Evolutionary conservation across 2,888 invertebrate genomes (phyloP).

Genomic region (Helobdella robusta): DNA sequence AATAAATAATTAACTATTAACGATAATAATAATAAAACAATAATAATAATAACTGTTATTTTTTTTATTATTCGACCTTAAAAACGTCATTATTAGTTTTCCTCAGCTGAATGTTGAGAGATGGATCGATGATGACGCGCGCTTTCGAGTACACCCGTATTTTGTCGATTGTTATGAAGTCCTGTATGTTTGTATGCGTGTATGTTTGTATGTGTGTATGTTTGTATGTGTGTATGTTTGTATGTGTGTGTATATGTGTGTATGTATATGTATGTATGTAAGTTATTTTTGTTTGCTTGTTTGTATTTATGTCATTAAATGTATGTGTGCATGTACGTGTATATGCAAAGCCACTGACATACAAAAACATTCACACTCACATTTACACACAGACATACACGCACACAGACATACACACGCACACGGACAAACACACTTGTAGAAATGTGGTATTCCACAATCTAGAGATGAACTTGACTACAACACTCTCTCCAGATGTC

Average conservation of each 20-base stretch:
- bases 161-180: conserved; percentile 15
- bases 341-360: not conserved
- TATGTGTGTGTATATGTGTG: not conserved
- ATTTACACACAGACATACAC: too few relatives aligned
- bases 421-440: too few relatives aligned
- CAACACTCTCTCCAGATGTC: conserved; percentile 7
- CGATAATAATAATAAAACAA: too few relatives aligned
- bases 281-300: not conserved
- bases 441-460: conserved; percentile 22
- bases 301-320: not conserved
- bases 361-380: not conserved
- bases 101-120: conserved; percentile 5
- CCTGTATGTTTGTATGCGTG: too few relatives aligned
- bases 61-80: not conserved
- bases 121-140: conserved; percentile 4
- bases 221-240: too few relatives aligned
- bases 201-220: too few relatives aligned
- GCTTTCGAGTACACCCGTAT: conserved; percentile 16
- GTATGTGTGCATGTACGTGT: not conserved
- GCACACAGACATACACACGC: too few relatives aligned
- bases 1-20: too few relatives aligned
- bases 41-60: not conserved
- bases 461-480: conserved; percentile 12
- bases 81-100: conserved; percentile 7
- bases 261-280: not conserved